Evolutionary conservation across 2,113 vertebrate species (phyloP).

Genomic region (Muntiacus reevesi): DNA sequence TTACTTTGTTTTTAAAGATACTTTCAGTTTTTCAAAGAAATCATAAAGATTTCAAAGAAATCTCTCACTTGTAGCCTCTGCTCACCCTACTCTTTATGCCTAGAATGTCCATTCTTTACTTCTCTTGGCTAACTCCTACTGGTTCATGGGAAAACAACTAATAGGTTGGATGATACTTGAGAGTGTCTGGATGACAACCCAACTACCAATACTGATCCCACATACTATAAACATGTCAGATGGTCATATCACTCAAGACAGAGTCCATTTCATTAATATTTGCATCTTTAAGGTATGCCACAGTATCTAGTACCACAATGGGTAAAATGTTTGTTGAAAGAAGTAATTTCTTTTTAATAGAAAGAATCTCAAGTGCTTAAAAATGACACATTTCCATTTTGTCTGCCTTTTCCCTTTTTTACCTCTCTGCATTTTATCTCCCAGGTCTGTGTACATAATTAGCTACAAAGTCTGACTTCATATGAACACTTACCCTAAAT

Average conservation of each 20-base stretch:
- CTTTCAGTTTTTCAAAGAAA: neutral
- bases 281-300: neutral
- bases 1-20: neutral
- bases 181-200: neutral
- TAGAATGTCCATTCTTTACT: neutral
- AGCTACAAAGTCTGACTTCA: slow-evolving; percentile 1
- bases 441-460: neutral
- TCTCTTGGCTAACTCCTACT: neutral
- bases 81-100: neutral
- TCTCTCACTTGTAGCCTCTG: neutral
- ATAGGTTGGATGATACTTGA: neutral
- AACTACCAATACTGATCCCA: neutral
- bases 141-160: neutral
- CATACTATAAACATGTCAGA: neutral
- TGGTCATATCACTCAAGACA: neutral
- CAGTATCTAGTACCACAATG: neutral
- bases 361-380: neutral
- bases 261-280: neutral
- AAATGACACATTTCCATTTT: neutral
- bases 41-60: neutral
- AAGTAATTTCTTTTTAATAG: neutral
- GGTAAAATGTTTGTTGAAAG: neutral
- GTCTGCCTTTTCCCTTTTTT: neutral
- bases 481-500: neutral
- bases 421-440: neutral